These are phyloP conservation scores for Myotis findleyi DNA, from an alignment of 2,797 vertebrate species.

Conservation along the genomic window DNA sequence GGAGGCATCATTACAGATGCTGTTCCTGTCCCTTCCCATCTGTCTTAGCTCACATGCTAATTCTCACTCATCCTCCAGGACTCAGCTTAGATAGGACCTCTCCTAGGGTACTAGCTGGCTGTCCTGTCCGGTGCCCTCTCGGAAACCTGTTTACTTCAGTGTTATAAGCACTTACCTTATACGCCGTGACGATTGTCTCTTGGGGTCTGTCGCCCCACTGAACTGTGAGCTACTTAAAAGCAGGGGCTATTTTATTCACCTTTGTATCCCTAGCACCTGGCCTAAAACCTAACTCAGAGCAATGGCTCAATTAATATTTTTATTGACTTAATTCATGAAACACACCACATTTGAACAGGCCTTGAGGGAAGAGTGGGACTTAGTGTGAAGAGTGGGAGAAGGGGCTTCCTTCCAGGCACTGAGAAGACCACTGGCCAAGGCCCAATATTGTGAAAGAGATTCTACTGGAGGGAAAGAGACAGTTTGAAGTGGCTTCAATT, in stretches of 20 bases:
- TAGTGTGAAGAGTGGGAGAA: neutral
- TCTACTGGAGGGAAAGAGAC: neutral
- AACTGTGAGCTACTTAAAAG: neutral
- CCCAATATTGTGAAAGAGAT: neutral
- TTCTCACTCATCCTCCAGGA: neutral
- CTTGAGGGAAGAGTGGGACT: neutral
- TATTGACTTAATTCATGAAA: constrained; percentile 9
- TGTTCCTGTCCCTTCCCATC: neutral
- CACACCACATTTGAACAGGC: neutral
- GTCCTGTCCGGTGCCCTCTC: neutral
- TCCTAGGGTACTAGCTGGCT: neutral
- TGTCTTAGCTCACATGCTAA: neutral
- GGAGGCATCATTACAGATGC: neutral
- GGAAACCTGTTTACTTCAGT: neutral
- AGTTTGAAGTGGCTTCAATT: neutral
- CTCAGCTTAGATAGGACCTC: neutral
- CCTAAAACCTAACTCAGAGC: neutral
- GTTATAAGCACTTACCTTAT: neutral
- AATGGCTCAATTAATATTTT: constrained; percentile 46
- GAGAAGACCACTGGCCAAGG: neutral
- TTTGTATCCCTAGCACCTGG: neutral
- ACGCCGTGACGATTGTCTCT: neutral
- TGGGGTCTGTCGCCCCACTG: neutral
- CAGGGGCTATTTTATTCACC: neutral
- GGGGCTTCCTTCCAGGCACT: neutral